These are phyloP conservation scores for Adelognathus sp. DNA, from an alignment of 2,888 invertebrate species.

Conservation along the genomic window DNA sequence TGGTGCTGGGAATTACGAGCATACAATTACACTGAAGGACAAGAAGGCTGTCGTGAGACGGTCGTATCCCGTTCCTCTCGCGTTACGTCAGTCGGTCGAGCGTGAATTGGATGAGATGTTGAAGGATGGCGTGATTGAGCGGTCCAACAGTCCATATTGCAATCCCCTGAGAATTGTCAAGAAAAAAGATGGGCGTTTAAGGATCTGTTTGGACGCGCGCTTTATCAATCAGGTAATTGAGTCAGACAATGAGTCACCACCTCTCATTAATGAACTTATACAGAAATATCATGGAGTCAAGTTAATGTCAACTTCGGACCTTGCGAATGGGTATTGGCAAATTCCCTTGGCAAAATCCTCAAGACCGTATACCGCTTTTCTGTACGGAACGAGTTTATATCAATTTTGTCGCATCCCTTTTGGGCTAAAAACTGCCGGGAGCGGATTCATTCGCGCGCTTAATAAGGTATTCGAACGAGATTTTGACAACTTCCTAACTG, in stretches of 20 bases:
- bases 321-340: constrained; percentile 59
- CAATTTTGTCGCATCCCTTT: constrained; percentile 66
- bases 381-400: constrained; percentile 50
- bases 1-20: constrained; percentile 1
- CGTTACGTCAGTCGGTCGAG: constrained; percentile 64
- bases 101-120: constrained; percentile 65
- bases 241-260: constrained; percentile 67
- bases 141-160: constrained; percentile 63
- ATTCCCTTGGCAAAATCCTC: constrained; percentile 41
- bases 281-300: constrained; percentile 53
- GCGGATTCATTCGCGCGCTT: constrained; percentile 64
- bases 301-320: constrained; percentile 59
- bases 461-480: constrained; percentile 63
- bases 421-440: too few relatives aligned
- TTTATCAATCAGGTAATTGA: constrained; percentile 68
- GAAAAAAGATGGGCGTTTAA: constrained; percentile 69
- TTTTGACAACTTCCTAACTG: constrained; percentile 10
- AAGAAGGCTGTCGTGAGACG: constrained; percentile 56
- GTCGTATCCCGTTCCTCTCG: constrained; percentile 68
- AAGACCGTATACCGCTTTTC: constrained; percentile 57
- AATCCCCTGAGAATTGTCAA: constrained; percentile 68
- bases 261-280: constrained; percentile 57
- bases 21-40: constrained; percentile 59
- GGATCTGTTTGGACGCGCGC: constrained; percentile 72
- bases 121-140: constrained; percentile 36